Evolutionary conservation across 2,888 invertebrate genomes (phyloP), one percentile per base, ranked within the genome.

Genomic region (Hypercompe scribonia): DNA sequence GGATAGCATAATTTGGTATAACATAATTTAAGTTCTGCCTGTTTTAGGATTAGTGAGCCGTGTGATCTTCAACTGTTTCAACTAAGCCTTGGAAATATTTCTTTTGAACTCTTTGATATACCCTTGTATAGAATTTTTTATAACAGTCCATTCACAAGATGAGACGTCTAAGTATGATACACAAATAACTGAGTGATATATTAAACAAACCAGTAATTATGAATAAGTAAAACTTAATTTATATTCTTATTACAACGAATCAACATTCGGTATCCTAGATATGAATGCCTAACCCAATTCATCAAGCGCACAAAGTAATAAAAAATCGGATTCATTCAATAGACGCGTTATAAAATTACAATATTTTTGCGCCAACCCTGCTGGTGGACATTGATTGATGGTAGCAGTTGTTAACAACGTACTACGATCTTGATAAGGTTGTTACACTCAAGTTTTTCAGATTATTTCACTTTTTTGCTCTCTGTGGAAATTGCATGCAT

Each of bases 371-470:
- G 78, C 28, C 84, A 85, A 81, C 85, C 86, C 85, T 85, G 77
- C 65, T 67, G 68, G 65, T 70, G 78, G 90, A 90, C 90, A 81
- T 90, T 91, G 91, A 91, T 91, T 88, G 90, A 91, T 91, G 88
- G 81, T 72, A 83, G 78, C 80, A 80, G 87, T 88, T 90, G 90
- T 90, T 88, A 90, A 90, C 90, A 90, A 81, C 86, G 82, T 84
- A 81, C 85, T 86, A 80, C 84, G 87, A 91, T 90, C 90, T 84
- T 83, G 91, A 91, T 91, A 90, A 87, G 90, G 90, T 87, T 90
- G 88, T 82, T 79, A 81, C 86, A 82, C 74, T 74, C 79, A 81
- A 78, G 76, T 85, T 89, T 88, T 88, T 84, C 75, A 79, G 75
- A 80, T 87, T 87, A 85, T 84, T 83, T 85, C 80, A 81, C 82